These are phyloP conservation scores for Leucoraja ocellata DNA, from an alignment of 2,797 vertebrate genomes.

Conservation along the genomic window DNA sequence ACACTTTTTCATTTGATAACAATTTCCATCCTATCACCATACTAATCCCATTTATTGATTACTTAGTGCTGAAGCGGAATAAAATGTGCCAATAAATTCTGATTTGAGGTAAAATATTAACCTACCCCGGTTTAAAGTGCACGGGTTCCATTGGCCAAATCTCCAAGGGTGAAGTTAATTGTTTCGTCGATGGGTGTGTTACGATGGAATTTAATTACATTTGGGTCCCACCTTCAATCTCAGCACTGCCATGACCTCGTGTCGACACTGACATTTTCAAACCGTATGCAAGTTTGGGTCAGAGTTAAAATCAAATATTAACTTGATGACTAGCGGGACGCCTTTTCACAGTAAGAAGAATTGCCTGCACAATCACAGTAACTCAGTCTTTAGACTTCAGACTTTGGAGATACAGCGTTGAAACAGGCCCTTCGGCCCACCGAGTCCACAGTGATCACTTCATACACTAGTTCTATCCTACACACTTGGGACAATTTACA, in stretches of 20 bases:
- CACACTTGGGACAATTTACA: too few relatives aligned
- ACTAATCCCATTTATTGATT: not conserved
- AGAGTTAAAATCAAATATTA: slow-evolving; percentile 27
- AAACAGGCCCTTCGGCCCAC: too few relatives aligned
- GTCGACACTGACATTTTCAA: not conserved
- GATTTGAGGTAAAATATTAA: slow-evolving; percentile 30
- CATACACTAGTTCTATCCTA: too few relatives aligned
- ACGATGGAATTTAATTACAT: slow-evolving; percentile 11
- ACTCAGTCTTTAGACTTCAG: not conserved
- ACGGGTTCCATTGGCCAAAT: not conserved
- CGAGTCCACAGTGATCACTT: too few relatives aligned
- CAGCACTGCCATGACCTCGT: not conserved
- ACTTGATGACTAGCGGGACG: not conserved
- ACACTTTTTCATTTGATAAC: not conserved
- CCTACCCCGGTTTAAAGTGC: not conserved
- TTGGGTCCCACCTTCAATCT: not conserved
- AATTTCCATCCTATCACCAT: slow-evolving; percentile 2
- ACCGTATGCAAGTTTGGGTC: not conserved
- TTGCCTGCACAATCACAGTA: slow-evolving; percentile 14
- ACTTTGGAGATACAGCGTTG: too few relatives aligned
- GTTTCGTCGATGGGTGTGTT: not conserved
- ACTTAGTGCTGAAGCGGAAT: slow-evolving; percentile 32
- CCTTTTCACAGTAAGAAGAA: not conserved
- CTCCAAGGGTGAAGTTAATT: not conserved
- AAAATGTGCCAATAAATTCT: slow-evolving; percentile 26